Evolutionary conservation across 2,888 invertebrate genomes (phyloP).

Genomic region (Lacanobia oleracea): DNA sequence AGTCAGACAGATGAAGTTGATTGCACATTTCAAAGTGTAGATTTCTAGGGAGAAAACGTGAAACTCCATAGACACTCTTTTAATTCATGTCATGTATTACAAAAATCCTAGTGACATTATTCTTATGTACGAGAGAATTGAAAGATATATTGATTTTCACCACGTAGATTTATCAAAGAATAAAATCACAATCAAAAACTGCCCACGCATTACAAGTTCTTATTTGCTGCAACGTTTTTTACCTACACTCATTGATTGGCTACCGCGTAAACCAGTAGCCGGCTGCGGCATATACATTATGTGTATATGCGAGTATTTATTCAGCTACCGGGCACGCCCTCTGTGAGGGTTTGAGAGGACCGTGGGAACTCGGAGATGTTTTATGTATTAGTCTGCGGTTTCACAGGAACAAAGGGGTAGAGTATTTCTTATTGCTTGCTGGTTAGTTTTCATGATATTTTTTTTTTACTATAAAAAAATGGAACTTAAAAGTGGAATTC

Average conservation of each 20-base stretch:
- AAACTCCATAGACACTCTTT: no score
- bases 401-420: background rate
- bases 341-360: slow-evolving; percentile 70
- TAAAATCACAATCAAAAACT: slow-evolving; percentile 33
- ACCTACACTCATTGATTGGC: slow-evolving; percentile 83
- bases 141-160: no score
- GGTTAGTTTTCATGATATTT: background rate
- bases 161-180: slow-evolving; percentile 6
- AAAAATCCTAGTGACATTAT: no score
- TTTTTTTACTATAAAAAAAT: background rate
- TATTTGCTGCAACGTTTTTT: slow-evolving; percentile 62
- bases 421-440: background rate
- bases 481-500: background rate
- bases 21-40: no score
- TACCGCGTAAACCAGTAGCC: slow-evolving; percentile 89
- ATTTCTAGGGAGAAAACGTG: no score
- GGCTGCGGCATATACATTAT: slow-evolving; percentile 73
- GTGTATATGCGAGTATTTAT: slow-evolving; percentile 72
- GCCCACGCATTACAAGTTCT: slow-evolving; percentile 31
- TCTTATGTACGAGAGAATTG: no score
- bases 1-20: no score
- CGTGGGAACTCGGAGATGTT: slow-evolving; percentile 40
- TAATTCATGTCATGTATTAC: no score
- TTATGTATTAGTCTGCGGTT: slow-evolving; percentile 54
- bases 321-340: slow-evolving; percentile 79